phyloP scores from a whole-genome alignment of 2,888 invertebrate species.

The Cephonodes hylas region DNA sequence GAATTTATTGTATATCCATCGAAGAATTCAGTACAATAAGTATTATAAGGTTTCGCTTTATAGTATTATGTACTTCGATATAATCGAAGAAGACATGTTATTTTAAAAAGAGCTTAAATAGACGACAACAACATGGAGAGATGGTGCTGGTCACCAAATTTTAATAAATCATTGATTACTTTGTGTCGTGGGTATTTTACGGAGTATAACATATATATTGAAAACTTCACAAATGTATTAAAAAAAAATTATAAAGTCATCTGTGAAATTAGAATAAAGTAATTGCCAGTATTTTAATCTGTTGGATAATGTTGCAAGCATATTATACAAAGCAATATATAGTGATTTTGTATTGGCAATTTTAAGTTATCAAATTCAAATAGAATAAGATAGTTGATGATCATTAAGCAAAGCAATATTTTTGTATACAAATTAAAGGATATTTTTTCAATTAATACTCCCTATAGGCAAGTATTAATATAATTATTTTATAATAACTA shows the following conservation, averaged over 20 bases:
- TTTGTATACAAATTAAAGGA: background rate
- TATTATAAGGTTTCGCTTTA: too few species aligned
- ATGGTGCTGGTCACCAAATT: constrained; percentile 48
- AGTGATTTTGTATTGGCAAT: too few species aligned
- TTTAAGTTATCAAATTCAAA: too few species aligned
- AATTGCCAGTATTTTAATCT: too few species aligned
- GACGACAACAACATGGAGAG: constrained; percentile 10
- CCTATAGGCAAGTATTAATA: background rate
- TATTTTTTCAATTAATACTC: background rate
- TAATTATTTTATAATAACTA: constrained; percentile 12
- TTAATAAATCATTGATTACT: constrained; percentile 21
- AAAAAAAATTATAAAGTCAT: too few species aligned
- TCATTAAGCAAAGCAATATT: background rate
- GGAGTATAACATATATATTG: background rate
- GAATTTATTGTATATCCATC: background rate
- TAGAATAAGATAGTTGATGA: background rate
- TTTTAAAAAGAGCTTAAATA: background rate
- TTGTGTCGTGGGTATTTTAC: background rate
- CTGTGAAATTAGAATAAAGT: too few species aligned
- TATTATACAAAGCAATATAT: too few species aligned
- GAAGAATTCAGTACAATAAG: background rate
- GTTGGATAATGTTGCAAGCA: too few species aligned
- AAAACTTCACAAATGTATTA: too few species aligned
- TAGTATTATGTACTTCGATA: background rate
- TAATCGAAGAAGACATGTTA: background rate